These are phyloP conservation scores for Alviniconcha marisindica DNA, from an alignment of 1,140 invertebrate species.

Conservation along the genomic window DNA sequence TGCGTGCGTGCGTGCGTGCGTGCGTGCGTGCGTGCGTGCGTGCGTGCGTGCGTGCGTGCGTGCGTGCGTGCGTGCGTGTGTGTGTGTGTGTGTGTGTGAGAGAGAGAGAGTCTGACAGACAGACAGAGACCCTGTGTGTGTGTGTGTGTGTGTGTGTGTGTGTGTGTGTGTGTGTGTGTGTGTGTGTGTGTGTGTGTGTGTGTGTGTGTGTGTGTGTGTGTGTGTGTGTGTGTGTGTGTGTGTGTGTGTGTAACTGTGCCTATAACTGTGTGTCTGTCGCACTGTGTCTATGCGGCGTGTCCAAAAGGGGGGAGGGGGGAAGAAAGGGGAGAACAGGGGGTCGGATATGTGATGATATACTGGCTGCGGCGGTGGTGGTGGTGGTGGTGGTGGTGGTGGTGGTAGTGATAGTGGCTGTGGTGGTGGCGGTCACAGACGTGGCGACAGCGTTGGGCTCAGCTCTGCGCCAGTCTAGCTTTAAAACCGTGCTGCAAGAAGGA, in stretches of 20 bases:
- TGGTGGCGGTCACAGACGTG: background rate
- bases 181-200: too few species aligned
- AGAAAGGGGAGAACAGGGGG: background rate
- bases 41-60: slow-evolving; percentile 1
- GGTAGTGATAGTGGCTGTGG: background rate
- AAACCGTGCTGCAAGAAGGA: background rate
- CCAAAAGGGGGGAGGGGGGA: background rate
- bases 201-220: too few species aligned
- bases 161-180: too few species aligned
- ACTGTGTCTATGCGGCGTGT: background rate
- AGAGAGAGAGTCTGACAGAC: background rate
- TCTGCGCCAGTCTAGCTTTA: too few species aligned
- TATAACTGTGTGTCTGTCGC: background rate
- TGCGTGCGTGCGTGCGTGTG: background rate
- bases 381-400: slow-evolving; percentile 18
- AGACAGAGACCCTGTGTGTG: too few species aligned
- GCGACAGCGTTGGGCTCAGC: background rate
- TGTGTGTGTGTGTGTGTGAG: background rate
- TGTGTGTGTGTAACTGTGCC: slow-evolving; percentile 9
- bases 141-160: too few species aligned
- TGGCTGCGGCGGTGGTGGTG: background rate
- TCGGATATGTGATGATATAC: background rate
- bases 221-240: slow-evolving; percentile 20
- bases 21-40: background rate
- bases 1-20: slow-evolving; percentile 7